Evolutionary conservation across 2,888 invertebrate genomes (phyloP).

Genomic region (Noctua comes): DNA sequence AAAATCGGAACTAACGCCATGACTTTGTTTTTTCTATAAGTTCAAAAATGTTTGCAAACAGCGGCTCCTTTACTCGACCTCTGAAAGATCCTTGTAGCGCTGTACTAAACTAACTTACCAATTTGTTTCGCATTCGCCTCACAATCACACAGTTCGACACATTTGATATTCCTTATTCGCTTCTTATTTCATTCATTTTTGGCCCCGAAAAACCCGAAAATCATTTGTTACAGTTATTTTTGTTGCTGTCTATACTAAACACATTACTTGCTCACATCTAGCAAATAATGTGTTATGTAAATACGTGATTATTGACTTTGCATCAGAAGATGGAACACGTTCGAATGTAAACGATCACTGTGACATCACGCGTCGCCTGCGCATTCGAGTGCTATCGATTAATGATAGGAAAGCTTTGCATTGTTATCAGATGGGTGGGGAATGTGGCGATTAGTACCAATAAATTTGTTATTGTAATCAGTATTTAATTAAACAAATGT

Average conservation of each 20-base stretch:
- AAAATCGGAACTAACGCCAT: neutral
- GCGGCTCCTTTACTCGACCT: neutral
- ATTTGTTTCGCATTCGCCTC: neutral
- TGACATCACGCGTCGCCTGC: constrained; percentile 50
- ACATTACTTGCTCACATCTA: too few relatives aligned
- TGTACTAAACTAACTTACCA: neutral
- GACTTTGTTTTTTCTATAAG: neutral
- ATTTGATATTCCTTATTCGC: neutral
- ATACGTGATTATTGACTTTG: constrained; percentile 51
- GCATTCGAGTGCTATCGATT: constrained; percentile 24
- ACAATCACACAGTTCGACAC: neutral
- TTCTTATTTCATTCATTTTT: neutral
- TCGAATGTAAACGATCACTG: constrained; percentile 23
- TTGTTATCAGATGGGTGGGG: constrained; percentile 24
- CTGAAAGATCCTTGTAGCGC: neutral
- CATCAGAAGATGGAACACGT: constrained; percentile 43
- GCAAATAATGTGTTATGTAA: constrained; percentile 55
- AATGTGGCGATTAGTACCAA: constrained; percentile 12
- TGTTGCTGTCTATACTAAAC: constrained; percentile 27
- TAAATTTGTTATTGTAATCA: neutral
- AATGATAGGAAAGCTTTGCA: constrained; percentile 27
- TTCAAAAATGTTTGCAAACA: neutral
- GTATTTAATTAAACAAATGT: neutral
- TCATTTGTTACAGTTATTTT: neutral
- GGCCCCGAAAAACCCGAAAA: neutral